Evolutionary conservation across 2,797 vertebrate species (phyloP), one percentile per base, ranked within the genome.

Genomic region (Cryptoblepharus egeriae): DNA sequence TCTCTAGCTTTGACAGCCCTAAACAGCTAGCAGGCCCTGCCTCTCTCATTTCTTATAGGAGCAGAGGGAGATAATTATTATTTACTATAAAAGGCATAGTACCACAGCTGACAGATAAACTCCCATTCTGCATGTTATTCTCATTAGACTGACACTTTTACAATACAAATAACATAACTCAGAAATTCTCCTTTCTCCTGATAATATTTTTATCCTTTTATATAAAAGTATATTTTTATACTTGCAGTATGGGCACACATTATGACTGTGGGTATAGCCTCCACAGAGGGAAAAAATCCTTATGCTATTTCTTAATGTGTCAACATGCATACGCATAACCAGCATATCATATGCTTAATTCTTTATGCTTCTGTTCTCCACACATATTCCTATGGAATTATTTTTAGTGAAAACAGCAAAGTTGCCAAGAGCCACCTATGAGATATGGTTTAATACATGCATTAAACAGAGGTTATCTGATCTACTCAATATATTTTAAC

Each of bases 1-100:
- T n/a, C 7, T 1, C 49, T 72, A 68, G 26, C 32, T 67, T 37
- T 45, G 35, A 80, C 37, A 80, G 60, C 7, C 20, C 45, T 76
- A 85, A 77, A 71, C 52, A 60, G 18, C 49, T 57, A 65, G 37
- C 16, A 32, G 26, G 67, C 15, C 37, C 37, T 32, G 12, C 8
- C 16, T 57, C n/a, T 74, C 61, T 67, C n/a, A 2, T 16, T 75
- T 57, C 37, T 71, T 71, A 32, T 6, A 67, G 35, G 28, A 67
- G 28, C 32, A 67, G 37, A 55, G 42, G 67, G 68, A 72, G 77
- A 72, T 37, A 77, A 64, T n/a, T 30, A 45, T 70, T 60, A 75
- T 57, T 11, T 67, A 9, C 72, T 42, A 39, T 32, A 30, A 75
- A 79, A 45, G 28, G 39, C n/a, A 78, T 45, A 67, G 16, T 61